Conservation (phyloP, 1,140 invertebrate species). For the Chlorops oryzae region DNA sequence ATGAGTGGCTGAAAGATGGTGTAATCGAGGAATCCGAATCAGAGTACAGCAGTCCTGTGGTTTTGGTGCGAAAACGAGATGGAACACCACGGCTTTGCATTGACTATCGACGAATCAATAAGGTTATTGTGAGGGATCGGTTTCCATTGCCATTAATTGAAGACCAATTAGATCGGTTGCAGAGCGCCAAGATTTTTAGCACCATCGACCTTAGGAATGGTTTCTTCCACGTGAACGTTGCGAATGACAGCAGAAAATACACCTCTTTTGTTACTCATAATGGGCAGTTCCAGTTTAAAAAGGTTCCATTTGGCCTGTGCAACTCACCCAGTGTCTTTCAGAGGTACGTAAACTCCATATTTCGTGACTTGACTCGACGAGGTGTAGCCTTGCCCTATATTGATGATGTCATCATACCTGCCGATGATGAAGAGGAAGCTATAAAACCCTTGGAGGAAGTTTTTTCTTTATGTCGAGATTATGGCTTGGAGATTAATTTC, state of each 20-base stretch:
- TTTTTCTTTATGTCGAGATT: conserved; percentile 22
- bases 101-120: no score
- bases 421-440: conserved; percentile 14
- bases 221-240: conserved; percentile 34
- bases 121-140: no score
- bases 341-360: conserved; percentile 23
- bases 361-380: conserved; percentile 26
- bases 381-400: conserved; percentile 21
- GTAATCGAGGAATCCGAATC: no score
- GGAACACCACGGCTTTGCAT: no score
- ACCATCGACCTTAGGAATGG: conserved; percentile 34
- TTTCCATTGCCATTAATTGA: no score
- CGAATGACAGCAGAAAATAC: conserved; percentile 22
- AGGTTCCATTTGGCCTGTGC: conserved; percentile 41
- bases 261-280: conserved; percentile 47
- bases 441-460: conserved; percentile 20
- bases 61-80: no score
- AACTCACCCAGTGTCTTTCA: conserved; percentile 35
- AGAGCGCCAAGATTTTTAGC: conserved; percentile 46
- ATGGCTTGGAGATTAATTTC: conserved; percentile 43
- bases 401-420: conserved; percentile 36
- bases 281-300: conserved; percentile 51
- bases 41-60: no score
- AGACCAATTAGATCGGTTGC: no score
- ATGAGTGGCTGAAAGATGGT: no score